Evolutionary conservation across 2,888 invertebrate species (phyloP), one percentile per base, ranked within the genome.

Genomic region (Drosophila demipolita): DNA sequence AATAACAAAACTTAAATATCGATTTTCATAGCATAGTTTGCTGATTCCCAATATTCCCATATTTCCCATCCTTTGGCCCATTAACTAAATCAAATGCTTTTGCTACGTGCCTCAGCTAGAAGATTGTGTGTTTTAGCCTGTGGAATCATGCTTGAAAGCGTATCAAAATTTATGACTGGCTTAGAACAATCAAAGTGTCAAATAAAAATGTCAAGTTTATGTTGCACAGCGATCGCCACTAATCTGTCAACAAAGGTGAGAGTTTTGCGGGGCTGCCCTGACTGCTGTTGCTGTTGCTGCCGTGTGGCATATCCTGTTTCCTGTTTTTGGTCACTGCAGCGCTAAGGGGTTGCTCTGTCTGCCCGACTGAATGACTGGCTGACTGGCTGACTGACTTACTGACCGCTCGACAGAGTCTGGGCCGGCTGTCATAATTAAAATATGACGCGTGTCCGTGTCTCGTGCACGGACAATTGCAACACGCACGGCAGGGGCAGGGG

Each of bases 351-450:
- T 83, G 72, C 29, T 48, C 75, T 48, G 20, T 45, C 45, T 45
- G 20, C 1, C 65, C 35, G 63, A 54, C 58, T 61, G 54, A 38
- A 60, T 66, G 64, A 59, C 59, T 45, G 63, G 1, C 0, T 40
- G 63, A 54, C 65, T 61, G 57, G 35, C 62, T 66, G 64, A 59
- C 59, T 45, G 63, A 73, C 80, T 80, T 50, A 63, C 80, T 72
- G 75, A 78, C 75, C 70, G 73, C 42, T 77, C 66, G 58, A 42
- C 79, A 42, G 60, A 49, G 52, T 50, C 63, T 42, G 32, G 67
- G 66, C 77, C 83, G 87, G 89, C 87, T 88, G 87, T 88, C 87
- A 88, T 88, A 88, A 89, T 88, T 88, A 88, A 88, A 88, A 88
- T 89, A 88, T 88, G 87, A 88, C 89, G 87, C 87, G 87, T 88